Base-by-base conservation (phyloP, 2,113 vertebrate genomes). In the Oryzias woworae region DNA sequence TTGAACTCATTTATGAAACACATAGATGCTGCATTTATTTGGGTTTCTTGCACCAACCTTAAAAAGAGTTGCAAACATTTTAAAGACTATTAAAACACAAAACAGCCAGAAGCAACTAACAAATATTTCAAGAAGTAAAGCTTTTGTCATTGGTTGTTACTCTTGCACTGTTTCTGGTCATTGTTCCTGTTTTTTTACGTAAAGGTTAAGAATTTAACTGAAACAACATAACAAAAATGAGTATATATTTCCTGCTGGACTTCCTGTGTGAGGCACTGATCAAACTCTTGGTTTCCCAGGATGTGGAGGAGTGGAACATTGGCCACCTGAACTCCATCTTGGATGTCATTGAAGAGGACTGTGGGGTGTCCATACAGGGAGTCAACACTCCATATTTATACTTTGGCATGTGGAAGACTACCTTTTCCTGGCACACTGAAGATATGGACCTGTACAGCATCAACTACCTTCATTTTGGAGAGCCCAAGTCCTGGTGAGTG, bases 341-440 rank as follows among this genome's bases (percentile, higher is more conserved):
- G 87, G 97, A 99, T 73, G 91, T 98, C 58, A 93, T 98, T 20
- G 94, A 92, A 85, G 96, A 98, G 84, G 96, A 99, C 58, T 95
- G 93, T 31, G 97, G 97, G 16, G 95, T 99, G 64, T 96, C 94
- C 58, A 97, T 99, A 16, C 96, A 99, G 80, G 97, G 96, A 14
- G 97, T 99, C 41, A 99, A 98, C 90, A 99, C 97, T 0, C 96
- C 97, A 0, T 98, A 99, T 81, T 92, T 99, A 0, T 99, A 99
- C 89, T 99, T 98, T 78, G 96, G 97, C 62, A 99, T 99, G 97
- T 99, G 97, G 97, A 99, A 99, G 89, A 99, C 97, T 48, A 96
- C 95, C 7, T 99, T 99, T 78, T 93, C 96, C 0, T 98, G 97
- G 97, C 97, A 99, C 85, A 98, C 96, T 0, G 97, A 98, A 84